Base-by-base conservation (phyloP, 1,140 invertebrate genomes). In the Polypedilum pembai region DNA sequence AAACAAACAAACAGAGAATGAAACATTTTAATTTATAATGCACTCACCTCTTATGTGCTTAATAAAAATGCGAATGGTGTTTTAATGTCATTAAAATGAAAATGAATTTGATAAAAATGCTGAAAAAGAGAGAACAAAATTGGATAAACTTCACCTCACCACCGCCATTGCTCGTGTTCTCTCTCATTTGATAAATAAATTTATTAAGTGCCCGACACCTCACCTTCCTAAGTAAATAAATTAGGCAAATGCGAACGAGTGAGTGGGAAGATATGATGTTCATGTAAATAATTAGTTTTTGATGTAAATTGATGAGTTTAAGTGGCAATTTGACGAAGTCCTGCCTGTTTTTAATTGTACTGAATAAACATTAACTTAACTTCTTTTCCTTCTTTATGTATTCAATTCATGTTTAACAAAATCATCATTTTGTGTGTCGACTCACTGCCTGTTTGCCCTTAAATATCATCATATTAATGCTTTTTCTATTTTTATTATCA, bases 11-110 rank as follows among this genome's bases (percentile, higher is more conserved):
- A 56, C 45, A n/a, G 12, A 15, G 45, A 56, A 56, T 56, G 45
- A 56, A 56, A 56, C 45, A 56, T 69, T 69, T 69, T 69, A 69
- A 69, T 69, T 69, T 69, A 69, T 69, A 69, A 69, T 69, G 65
- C 65, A 69, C 65, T 69, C 65, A 69, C 65, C 65, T 69, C 65
- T 20, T 56, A 56, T 56, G 45, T 69, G 65, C 65, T 21, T 69
- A 20, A 69, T 69, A 69, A 69, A 69, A 69, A 69, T 69, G 17
- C 65, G 20, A 69, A 69, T 69, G 65, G 65, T 21, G 65, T 69
- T 69, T 69, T 69, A 69, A 69, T 69, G 65, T 69, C 65, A 69
- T 69, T 69, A 69, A 69, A 69, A 69, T 69, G 65, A 69, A 69
- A 69, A 69, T 69, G 65, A 20, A 21, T 69, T 69, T 69, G 65